Evolutionary conservation across 2,888 invertebrate species (phyloP), one percentile per base, ranked within the genome.

Genomic region (Andrena minutula): DNA sequence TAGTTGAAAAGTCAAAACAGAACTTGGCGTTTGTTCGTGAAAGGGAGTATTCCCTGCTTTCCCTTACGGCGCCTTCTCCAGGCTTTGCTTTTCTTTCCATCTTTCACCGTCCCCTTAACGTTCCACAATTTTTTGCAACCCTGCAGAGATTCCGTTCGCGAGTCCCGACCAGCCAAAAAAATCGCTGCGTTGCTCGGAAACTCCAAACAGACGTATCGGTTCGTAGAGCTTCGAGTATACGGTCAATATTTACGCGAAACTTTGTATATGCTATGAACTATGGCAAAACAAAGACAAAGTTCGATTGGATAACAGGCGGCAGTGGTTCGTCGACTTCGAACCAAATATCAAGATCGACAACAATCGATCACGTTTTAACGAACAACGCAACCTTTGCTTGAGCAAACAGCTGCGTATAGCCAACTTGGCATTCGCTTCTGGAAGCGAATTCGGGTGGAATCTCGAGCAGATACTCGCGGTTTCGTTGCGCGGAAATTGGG

Each of bases 261-360:
- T 73, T 64, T 32, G 58, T 20, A 56, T 28, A 68, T 28, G 58
- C 20, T 49, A 23, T 23, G 47, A 83, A 75, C 63, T 73, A 66
- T 41, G 74, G 51, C 30, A 61, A 75, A 66, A 61, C 76, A 63
- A 53, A 65, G 68, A 65, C 35, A 82, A 86, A 86, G 75, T 86
- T 86, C 79, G 81, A 84, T 81, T 64, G 78, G 78, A 68, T 75
- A 77, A 77, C 69, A 61, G 58, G 58, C 49, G 26, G 2, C 30
- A 10, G 16, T 75, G 66, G 60, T 70, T 20, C 30, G 71, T 58
- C 41, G 80, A 12, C 60, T 20, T 16, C 7, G 23, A 51, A 79
- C 72, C 75, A 70, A 81, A 68, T 1, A 56, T 10, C 23, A 20
- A 23, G 23, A 23, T 56, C 73, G 58, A 49, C 26, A 66, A 32